phyloP scores from a whole-genome alignment of 1,140 invertebrate genomes.

The Drosophila subobscura region DNA sequence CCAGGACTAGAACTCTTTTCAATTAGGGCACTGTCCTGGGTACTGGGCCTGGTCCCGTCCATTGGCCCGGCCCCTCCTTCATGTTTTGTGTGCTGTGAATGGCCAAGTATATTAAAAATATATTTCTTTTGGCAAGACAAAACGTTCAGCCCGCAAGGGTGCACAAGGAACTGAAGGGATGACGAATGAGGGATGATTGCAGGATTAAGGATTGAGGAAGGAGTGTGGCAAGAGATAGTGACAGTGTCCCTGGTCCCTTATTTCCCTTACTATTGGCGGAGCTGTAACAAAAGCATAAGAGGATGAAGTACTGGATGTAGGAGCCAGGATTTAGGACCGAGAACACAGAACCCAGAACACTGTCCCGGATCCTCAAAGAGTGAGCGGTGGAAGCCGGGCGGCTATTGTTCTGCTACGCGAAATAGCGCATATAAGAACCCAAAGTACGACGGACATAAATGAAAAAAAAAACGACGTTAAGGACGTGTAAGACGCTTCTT shows the following conservation, averaged over 20 bases:
- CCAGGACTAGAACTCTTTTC: background rate
- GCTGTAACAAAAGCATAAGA: constrained; percentile 59
- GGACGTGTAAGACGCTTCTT: constrained; percentile 5
- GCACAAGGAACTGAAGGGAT: constrained; percentile 28
- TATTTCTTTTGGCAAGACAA: constrained; percentile 80
- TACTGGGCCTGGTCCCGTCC: constrained; percentile 5
- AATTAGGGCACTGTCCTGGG: background rate
- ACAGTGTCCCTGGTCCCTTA: background rate
- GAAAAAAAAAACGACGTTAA: constrained; percentile 39
- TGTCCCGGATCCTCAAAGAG: background rate
- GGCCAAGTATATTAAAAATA: constrained; percentile 77
- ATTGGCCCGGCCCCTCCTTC: constrained; percentile 25
- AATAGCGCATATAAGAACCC: constrained; percentile 79
- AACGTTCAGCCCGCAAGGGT: constrained; percentile 52
- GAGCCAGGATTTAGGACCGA: constrained; percentile 22
- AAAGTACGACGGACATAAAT: constrained; percentile 56
- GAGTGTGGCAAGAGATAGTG: constrained; percentile 5
- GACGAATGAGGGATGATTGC: background rate
- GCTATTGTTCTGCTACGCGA: constrained; percentile 78
- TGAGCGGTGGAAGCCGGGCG: constrained; percentile 23
- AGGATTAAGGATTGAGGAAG: constrained; percentile 1
- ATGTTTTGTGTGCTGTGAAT: constrained; percentile 59
- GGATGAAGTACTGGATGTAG: constrained; percentile 28
- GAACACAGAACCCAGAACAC: constrained; percentile 9
- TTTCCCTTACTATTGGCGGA: background rate